A percentile compares a stretch with the other conserved stretches of the same genome.
Evolutionary conservation across 2,888 invertebrate genomes (phyloP).

Genomic region (Himalopsyche anomala): DNA sequence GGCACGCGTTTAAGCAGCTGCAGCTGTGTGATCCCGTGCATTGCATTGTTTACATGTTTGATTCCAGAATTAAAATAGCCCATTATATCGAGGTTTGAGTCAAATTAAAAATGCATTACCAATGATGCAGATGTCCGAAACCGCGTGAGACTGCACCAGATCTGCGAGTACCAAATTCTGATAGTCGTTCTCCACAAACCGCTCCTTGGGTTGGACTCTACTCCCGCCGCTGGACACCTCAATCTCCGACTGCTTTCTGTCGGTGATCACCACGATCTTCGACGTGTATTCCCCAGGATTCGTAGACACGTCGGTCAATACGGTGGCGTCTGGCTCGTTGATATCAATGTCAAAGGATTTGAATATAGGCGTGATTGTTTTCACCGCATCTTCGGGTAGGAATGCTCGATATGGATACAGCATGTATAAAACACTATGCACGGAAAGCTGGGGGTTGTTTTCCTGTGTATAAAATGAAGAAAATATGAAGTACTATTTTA

Average conservation of each 20-base stretch:
- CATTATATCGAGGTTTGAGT: too few relatives aligned
- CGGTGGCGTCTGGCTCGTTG: conserved; percentile 55
- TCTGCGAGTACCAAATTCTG: conserved; percentile 88
- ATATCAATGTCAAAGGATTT: conserved; percentile 78
- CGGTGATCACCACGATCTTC: conserved; percentile 72
- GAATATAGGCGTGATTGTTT: conserved; percentile 84
- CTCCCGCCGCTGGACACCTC: conserved; percentile 72
- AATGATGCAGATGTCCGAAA: conserved; percentile 91
- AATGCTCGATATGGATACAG: conserved; percentile 91
- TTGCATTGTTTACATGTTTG: too few relatives aligned
- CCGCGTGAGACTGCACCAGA: conserved; percentile 86
- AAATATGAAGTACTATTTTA: too few relatives aligned
- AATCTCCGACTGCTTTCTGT: conserved; percentile 72
- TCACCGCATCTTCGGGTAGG: conserved; percentile 85
- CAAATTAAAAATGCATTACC: conserved; percentile 70
- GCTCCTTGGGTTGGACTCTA: conserved; percentile 64
- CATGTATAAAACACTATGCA: conserved; percentile 83
- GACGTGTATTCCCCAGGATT: conserved; percentile 69
- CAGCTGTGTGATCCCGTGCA: too few relatives aligned
- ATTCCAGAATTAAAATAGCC: too few relatives aligned
- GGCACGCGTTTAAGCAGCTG: too few relatives aligned
- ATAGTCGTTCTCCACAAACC: conserved; percentile 83
- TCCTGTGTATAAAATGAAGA: conserved; percentile 77
- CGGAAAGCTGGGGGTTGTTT: conserved; percentile 80
- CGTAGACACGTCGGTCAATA: conserved; percentile 50